Percentiles rank a stretch among this genome's conserved stretches.
phyloP scores from a whole-genome alignment of 1,140 invertebrate genomes.

The Musca vetustissima region DNA sequence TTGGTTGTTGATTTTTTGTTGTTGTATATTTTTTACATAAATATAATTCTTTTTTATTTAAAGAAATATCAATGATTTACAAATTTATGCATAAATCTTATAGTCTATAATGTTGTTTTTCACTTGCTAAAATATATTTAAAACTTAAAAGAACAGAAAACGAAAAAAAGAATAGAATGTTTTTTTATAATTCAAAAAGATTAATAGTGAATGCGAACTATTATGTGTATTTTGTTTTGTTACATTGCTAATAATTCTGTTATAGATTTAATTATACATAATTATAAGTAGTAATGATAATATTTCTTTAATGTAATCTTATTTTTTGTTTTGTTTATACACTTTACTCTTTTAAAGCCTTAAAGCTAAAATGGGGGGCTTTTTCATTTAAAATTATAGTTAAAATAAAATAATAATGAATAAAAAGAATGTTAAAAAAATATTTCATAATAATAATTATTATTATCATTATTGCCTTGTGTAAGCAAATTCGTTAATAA shows the following conservation, averaged over 20 bases:
- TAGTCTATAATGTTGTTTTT: neutral
- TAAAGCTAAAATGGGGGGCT: neutral
- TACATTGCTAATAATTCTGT: too few relatives aligned
- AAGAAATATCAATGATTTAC: conserved; percentile 24
- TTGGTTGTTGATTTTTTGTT: neutral
- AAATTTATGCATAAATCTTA: conserved; percentile 18
- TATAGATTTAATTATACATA: too few relatives aligned
- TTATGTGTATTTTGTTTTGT: too few relatives aligned
- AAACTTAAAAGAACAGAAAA: conserved; percentile 3
- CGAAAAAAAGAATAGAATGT: neutral
- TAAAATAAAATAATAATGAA: conserved; percentile 13
- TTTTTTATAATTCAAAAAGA: neutral
- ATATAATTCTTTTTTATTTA: conserved; percentile 21
- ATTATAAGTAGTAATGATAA: too few relatives aligned
- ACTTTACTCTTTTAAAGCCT: conserved; percentile 13
- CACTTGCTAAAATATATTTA: neutral
- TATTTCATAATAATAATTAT: conserved; percentile 11
- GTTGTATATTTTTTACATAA: conserved; percentile 17
- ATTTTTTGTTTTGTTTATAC: conserved; percentile 4
- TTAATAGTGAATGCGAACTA: neutral
- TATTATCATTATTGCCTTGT: conserved; percentile 45
- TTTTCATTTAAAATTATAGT: conserved; percentile 6
- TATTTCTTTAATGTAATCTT: too few relatives aligned
- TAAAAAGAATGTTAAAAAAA: neutral
- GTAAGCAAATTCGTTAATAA: conserved; percentile 51